These are phyloP conservation scores for Sardina pilchardus DNA, from an alignment of 2,113 vertebrate genomes.

Conservation along the genomic window DNA sequence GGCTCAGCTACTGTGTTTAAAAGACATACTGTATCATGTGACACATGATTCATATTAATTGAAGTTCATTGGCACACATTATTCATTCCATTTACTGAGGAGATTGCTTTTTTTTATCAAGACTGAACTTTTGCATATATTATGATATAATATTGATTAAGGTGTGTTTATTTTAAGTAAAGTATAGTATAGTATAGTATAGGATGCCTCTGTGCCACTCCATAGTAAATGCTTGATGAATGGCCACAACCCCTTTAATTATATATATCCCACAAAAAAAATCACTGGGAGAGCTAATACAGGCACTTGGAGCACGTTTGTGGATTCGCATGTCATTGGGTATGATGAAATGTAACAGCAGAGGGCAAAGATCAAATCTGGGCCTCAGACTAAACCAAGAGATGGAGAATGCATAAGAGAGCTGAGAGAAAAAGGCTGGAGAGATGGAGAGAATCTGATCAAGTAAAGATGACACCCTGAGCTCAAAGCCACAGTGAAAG, in stretches of 20 bases:
- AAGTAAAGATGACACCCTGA: background rate
- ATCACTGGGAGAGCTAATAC: too few species aligned
- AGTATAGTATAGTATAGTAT: too few species aligned
- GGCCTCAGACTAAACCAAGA: background rate
- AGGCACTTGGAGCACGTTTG: too few species aligned
- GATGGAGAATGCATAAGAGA: background rate
- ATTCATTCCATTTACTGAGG: background rate
- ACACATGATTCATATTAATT: background rate
- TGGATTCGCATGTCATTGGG: too few species aligned
- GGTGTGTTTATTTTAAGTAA: too few species aligned
- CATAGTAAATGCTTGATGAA: background rate
- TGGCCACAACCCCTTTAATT: background rate
- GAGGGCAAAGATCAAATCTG: background rate
- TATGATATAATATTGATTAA: too few species aligned
- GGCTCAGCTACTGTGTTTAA: background rate
- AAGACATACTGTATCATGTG: background rate
- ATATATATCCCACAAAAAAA: too few species aligned
- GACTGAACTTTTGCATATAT: background rate
- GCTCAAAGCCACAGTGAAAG: background rate
- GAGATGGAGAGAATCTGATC: background rate
- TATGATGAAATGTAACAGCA: background rate
- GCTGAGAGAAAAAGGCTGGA: background rate
- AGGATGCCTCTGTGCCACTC: background rate
- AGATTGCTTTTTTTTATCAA: background rate
- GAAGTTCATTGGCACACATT: background rate